Conservation (phyloP, 1,140 invertebrate species). For the Eumaeus atala region DNA sequence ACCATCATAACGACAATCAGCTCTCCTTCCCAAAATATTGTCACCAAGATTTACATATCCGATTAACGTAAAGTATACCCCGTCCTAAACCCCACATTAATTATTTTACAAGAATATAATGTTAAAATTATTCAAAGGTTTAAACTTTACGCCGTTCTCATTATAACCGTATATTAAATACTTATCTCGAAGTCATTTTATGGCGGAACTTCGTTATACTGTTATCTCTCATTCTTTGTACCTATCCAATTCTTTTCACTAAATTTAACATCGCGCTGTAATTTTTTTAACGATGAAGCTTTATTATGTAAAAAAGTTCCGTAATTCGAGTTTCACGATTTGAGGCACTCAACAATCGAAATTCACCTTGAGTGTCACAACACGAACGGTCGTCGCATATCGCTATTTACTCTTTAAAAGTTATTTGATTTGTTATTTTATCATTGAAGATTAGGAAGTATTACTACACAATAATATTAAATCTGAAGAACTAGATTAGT, state of each 20-base stretch:
- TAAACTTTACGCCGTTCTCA: constrained; percentile 5
- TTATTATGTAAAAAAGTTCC: neutral
- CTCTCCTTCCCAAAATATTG: neutral
- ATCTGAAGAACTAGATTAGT: too few relatives aligned
- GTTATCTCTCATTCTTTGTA: neutral
- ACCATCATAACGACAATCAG: too few relatives aligned
- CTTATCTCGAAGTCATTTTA: constrained; percentile 8
- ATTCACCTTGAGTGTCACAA: too few relatives aligned
- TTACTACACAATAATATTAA: too few relatives aligned
- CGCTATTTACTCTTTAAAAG: too few relatives aligned
- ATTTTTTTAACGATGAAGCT: neutral
- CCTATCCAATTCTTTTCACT: constrained; percentile 7
- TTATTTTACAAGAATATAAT: constrained; percentile 11
- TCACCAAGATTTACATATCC: constrained; percentile 1
- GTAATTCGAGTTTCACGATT: too few relatives aligned
- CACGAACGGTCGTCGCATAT: too few relatives aligned
- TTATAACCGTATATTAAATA: constrained; percentile 10
- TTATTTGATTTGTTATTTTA: too few relatives aligned
- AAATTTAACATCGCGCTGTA: constrained; percentile 8
- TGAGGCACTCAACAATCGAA: too few relatives aligned
- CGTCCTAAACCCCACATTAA: neutral
- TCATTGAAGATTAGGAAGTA: too few relatives aligned
- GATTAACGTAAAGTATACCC: neutral
- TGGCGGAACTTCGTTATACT: neutral
- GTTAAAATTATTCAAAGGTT: constrained; percentile 10